Conservation (phyloP, 2,888 invertebrate genomes). For the Ashinkailepas kermadecensis region DNA sequence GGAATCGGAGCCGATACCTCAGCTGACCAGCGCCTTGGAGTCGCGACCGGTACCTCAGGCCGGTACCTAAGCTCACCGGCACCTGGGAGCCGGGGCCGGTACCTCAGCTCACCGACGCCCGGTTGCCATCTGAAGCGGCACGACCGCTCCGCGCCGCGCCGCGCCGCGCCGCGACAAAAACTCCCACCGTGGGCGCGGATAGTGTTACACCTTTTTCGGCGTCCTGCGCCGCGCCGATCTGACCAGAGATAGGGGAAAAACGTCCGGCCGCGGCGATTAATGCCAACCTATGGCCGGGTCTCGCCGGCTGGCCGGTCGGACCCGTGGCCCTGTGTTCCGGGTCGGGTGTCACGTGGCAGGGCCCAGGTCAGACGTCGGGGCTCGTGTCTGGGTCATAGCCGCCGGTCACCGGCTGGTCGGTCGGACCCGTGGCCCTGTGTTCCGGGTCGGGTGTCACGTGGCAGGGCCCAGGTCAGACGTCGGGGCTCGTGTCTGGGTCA, state of each 20-base stretch:
- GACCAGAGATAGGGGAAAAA: neutral
- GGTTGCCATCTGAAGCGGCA: neutral
- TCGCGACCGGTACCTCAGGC: too few relatives aligned
- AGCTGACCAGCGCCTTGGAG: too few relatives aligned
- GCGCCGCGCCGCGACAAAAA: neutral
- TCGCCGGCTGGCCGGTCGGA: neutral
- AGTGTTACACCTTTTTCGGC: conserved; percentile 16
- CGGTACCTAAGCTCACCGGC: too few relatives aligned
- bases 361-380: too few relatives aligned
- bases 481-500: too few relatives aligned
- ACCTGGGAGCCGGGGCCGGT: too few relatives aligned
- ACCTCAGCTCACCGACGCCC: too few relatives aligned
- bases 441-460: too few relatives aligned
- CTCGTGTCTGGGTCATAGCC: too few relatives aligned
- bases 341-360: too few relatives aligned
- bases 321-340: neutral
- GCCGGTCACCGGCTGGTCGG: neutral
- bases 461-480: too few relatives aligned
- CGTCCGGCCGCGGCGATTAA: neutral
- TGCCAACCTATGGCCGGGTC: neutral
- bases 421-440: neutral
- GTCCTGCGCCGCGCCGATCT: neutral
- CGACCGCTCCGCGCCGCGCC: neutral
- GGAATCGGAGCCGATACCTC: too few relatives aligned
- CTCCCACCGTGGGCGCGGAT: neutral